A percentile compares a stretch with the other conserved stretches of the same genome.
phyloP scores from a whole-genome alignment of 2,888 invertebrate genomes.

The Synergus japonicus region DNA sequence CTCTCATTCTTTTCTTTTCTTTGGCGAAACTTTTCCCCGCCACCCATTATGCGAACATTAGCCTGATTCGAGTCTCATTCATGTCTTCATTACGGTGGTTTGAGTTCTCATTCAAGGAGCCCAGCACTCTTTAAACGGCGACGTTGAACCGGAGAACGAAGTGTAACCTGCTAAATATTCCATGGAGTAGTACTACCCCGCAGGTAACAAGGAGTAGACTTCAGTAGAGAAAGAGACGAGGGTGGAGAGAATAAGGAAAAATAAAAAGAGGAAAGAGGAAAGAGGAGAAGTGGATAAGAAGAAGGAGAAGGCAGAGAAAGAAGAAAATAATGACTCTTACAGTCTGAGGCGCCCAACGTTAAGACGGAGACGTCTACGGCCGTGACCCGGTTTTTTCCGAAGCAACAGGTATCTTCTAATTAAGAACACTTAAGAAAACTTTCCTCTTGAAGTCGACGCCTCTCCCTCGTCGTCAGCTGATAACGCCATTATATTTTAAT shows the following conservation, averaged over 20 bases:
- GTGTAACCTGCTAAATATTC: conserved; percentile 73
- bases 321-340: conserved; percentile 77
- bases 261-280: conserved; percentile 51
- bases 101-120: conserved; percentile 56
- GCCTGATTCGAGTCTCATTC: conserved; percentile 29
- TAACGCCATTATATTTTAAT: conserved; percentile 77
- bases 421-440: conserved; percentile 78
- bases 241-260: conserved; percentile 44
- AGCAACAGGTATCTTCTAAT: conserved; percentile 78
- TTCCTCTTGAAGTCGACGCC: conserved; percentile 77
- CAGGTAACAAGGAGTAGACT: conserved; percentile 55
- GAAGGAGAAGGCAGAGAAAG: conserved; percentile 65
- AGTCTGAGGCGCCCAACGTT: conserved; percentile 66
- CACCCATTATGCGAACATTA: conserved; percentile 53
- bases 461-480: conserved; percentile 70
- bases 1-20: not conserved
- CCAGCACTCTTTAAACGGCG: conserved; percentile 62
- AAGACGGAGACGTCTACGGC: conserved; percentile 70
- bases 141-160: conserved; percentile 58
- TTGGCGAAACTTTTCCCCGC: not conserved
- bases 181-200: conserved; percentile 61
- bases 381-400: conserved; percentile 78
- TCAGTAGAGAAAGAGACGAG: conserved; percentile 27
- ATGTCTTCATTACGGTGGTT: conserved; percentile 52
- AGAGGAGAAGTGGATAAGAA: conserved; percentile 51